Evolutionary conservation across 2,888 invertebrate species (phyloP).

Genomic region (Pasiphila rectangulata): DNA sequence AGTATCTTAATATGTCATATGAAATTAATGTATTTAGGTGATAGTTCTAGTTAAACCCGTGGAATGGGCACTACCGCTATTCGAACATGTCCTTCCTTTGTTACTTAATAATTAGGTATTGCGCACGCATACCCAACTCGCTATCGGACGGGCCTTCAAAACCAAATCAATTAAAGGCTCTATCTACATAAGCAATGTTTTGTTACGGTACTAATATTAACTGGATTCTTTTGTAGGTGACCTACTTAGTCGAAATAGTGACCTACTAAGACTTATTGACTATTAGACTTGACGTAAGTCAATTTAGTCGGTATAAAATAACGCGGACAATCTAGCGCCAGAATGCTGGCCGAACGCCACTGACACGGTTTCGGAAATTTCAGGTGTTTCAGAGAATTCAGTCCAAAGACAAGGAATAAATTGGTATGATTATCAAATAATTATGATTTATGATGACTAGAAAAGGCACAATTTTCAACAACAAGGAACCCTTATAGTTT

Average conservation of each 20-base stretch:
- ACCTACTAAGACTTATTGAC: neutral
- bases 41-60: neutral
- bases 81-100: constrained; percentile 28
- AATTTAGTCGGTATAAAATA: no score
- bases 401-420: no score
- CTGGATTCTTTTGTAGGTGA: constrained; percentile 11
- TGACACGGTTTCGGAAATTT: no score
- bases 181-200: neutral
- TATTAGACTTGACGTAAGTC: no score
- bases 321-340: no score
- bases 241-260: constrained; percentile 1
- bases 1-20: no score
- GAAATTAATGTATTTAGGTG: neutral
- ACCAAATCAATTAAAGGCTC: neutral
- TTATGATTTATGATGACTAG: no score
- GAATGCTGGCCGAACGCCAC: no score
- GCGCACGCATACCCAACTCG: constrained; percentile 27
- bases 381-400: no score
- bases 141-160: constrained; percentile 6
- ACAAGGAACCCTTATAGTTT: no score
- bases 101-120: constrained; percentile 30
- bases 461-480: no score
- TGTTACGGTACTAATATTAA: neutral
- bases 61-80: constrained; percentile 38
- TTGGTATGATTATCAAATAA: no score